Evolutionary conservation across 1,140 invertebrate genomes (phyloP), one percentile per base, ranked within the genome.

Genomic region (Idris sp.): DNA sequence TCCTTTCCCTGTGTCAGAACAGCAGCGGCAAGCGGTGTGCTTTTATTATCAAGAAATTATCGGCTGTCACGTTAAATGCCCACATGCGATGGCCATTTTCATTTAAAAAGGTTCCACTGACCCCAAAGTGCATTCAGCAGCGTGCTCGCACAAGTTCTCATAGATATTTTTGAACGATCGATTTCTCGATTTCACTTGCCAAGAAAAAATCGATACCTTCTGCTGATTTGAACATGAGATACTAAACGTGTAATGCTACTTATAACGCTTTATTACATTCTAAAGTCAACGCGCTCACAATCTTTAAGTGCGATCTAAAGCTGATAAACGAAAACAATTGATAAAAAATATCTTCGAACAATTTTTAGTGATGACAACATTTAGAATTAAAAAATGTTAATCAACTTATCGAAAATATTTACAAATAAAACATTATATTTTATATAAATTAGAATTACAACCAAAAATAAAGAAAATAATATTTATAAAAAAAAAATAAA

Each of bases 41-140:
- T 54, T 59, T 53, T 11, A 25, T 46, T 53, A 36, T 28, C 11
- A 4, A 51, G 51, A 49, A 67, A 58, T 56, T 56, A 51, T 51
- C 19, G 35, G 10, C 15, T 26, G 26, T 58, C 53, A 11, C 16
- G 16, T 69, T 43, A 58, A 44, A 59, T 36, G 36, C 26, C 26
- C 33, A 33, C 51, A 25, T 67, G 19, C 53, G 53, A 33, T 36
- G 38, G 30, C 10, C 11, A 46, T 61, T 61, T 71, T 71, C 54
- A 61, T 71, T 54, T 44, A 61, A 61, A 61, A 71, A 71, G 46
- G 30, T 61, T 61, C 67, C 41, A 71, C 48, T 54, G 48, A 71
- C 67, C 54, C 56, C 48, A 15, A 61, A 61, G 48, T 71, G 54
- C 67, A 54, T 56, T 61, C 67, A 71, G 15, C 43, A 53, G 30